Conservation (phyloP, 2,113 vertebrate genomes). For the Gavialis gangeticus region DNA sequence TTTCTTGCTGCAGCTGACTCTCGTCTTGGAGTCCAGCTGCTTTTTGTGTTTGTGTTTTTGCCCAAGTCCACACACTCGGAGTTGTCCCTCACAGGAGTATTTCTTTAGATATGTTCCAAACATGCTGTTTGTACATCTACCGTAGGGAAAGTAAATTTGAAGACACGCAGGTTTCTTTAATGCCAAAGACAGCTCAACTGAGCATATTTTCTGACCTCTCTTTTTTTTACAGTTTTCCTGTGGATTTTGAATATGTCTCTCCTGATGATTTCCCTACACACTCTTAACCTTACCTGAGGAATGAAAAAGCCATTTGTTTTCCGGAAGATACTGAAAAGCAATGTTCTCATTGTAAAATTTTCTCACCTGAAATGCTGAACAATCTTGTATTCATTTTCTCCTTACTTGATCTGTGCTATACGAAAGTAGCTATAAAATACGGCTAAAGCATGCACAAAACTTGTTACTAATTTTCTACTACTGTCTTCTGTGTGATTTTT, state of each 20-base stretch:
- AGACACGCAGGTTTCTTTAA: neutral
- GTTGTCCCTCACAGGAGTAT: neutral
- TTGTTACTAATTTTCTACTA: neutral
- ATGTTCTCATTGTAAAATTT: conserved; percentile 2
- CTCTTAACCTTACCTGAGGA: conserved; percentile 31
- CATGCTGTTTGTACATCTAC: neutral
- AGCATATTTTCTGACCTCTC: neutral
- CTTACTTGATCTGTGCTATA: conserved; percentile 14
- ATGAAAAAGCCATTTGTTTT: conserved; percentile 56
- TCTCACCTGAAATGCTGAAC: conserved; percentile 4
- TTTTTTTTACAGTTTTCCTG: neutral
- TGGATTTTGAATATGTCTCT: neutral
- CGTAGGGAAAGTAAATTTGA: neutral
- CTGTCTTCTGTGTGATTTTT: neutral
- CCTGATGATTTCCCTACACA: neutral
- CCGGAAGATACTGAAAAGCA: conserved; percentile 14
- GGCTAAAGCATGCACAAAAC: neutral
- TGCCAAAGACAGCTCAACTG: neutral
- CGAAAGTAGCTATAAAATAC: neutral
- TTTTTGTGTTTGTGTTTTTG: neutral
- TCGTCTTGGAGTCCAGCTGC: too few relatives aligned
- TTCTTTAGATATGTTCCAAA: neutral
- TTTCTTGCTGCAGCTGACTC: too few relatives aligned
- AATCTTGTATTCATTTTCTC: conserved; percentile 56
- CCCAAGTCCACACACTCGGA: neutral